phyloP scores from a whole-genome alignment of 30 jellyfish, hydroid and myxozoan species.

The Aurelia aurita region DNA sequence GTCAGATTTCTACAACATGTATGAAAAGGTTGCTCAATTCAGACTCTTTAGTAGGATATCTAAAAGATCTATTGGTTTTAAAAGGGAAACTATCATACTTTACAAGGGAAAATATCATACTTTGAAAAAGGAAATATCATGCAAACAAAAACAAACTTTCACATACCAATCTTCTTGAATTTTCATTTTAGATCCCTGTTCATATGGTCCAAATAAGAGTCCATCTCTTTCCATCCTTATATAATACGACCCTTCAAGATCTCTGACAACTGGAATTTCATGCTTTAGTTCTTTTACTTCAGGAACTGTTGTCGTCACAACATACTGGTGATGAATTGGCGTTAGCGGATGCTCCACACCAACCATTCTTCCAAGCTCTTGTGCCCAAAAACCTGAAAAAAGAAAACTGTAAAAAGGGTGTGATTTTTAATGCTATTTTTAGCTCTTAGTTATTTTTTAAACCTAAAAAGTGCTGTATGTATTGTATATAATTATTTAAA shows the following conservation, averaged over 20 bases:
- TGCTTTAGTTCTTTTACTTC: conserved; percentile 79
- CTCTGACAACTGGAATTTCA: conserved; percentile 95
- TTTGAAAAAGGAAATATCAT: too few relatives aligned
- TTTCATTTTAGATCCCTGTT: conserved; percentile 82
- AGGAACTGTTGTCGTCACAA: conserved; percentile 89
- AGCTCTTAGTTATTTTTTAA: too few relatives aligned
- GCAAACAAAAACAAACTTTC: not conserved
- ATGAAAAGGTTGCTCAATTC: too few relatives aligned
- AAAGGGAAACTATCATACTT: too few relatives aligned
- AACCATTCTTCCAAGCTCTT: conserved; percentile 93
- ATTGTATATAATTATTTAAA: too few relatives aligned
- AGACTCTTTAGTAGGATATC: too few relatives aligned
- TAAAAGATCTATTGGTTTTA: too few relatives aligned
- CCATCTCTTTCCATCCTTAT: conserved; percentile 92
- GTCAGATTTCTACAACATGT: too few relatives aligned
- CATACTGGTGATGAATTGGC: conserved; percentile 96
- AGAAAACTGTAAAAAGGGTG: not conserved
- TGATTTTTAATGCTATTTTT: too few relatives aligned
- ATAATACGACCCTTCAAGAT: conserved; percentile 92
- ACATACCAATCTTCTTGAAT: conserved; percentile 93
- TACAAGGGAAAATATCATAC: too few relatives aligned
- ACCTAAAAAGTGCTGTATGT: too few relatives aligned
- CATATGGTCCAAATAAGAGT: conserved; percentile 94
- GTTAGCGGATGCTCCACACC: conserved; percentile 93
- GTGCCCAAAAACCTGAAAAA: conserved; percentile 95